phyloP scores from a whole-genome alignment of 2,797 vertebrate genomes.

The Atherinosoma microstoma region DNA sequence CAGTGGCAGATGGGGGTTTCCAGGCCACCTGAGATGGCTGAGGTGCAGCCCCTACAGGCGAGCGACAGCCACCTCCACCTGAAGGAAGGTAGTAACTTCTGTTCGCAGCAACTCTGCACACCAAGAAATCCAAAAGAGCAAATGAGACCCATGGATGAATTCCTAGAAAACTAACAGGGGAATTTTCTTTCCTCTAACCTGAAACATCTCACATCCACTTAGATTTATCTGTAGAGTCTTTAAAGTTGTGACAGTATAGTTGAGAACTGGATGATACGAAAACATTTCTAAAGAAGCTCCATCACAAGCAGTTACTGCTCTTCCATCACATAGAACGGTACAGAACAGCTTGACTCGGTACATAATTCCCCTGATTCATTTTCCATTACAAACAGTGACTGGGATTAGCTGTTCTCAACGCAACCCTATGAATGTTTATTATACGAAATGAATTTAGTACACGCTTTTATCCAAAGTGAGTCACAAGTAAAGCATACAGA shows the following conservation, averaged over 20 bases:
- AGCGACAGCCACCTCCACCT: constrained; percentile 55
- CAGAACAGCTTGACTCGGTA: not conserved
- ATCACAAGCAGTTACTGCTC: not conserved
- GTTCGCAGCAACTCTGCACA: not conserved
- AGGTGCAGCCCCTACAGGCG: constrained; percentile 70
- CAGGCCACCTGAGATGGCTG: constrained; percentile 76
- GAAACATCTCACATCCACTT: not conserved
- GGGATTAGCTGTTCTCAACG: no score
- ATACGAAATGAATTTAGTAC: no score
- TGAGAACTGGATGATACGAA: not conserved
- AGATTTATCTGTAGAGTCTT: not conserved
- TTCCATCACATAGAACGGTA: not conserved
- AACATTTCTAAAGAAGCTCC: not conserved
- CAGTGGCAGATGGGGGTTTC: constrained; percentile 70
- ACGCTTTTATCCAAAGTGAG: no score
- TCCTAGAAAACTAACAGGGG: not conserved
- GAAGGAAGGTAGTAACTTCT: constrained; percentile 6
- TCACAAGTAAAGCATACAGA: not conserved
- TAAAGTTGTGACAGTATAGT: not conserved
- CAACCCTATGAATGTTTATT: no score
- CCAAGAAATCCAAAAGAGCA: not conserved
- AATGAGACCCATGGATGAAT: not conserved
- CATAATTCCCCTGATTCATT: no score
- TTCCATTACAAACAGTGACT: no score
- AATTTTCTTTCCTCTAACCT: not conserved